phyloP scores from a whole-genome alignment of 2,888 invertebrate genomes.

The Tanypteryx hageni region DNA sequence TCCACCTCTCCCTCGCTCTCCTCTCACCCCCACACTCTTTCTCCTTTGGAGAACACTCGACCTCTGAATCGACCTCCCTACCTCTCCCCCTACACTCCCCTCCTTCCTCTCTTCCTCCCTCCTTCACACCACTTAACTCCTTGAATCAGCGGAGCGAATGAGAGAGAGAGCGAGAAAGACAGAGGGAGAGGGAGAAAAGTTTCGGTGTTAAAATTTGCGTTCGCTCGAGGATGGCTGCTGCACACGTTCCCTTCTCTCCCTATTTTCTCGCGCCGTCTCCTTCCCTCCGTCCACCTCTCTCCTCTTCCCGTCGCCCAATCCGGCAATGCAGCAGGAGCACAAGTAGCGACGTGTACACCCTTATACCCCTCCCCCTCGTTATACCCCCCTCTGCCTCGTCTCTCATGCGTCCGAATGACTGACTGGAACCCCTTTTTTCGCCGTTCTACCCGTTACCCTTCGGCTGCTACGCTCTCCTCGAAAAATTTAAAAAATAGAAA shows the following conservation, averaged over 20 bases:
- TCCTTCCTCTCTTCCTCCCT: background rate
- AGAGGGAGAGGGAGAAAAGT: background rate
- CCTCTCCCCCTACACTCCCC: background rate
- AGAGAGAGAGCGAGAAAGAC: background rate
- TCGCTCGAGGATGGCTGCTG: background rate
- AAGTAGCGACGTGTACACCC: background rate
- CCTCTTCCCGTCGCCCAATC: background rate
- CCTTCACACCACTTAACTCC: background rate
- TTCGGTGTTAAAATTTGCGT: background rate
- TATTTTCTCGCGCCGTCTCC: background rate
- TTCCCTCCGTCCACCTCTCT: background rate
- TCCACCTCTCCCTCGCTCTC: no score
- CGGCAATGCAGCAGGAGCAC: conserved; percentile 9
- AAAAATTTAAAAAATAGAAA: background rate
- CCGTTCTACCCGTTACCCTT: background rate
- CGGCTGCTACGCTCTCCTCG: background rate
- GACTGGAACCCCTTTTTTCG: conserved; percentile 5
- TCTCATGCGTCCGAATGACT: background rate
- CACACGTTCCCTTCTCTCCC: background rate
- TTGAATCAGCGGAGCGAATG: background rate
- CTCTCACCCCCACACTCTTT: background rate
- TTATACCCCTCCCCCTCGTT: background rate
- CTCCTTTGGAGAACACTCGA: conserved; percentile 32
- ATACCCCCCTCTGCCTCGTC: background rate
- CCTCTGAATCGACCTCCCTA: background rate